Evolutionary conservation across 1,140 invertebrate genomes (phyloP).

Genomic region (Apocrypta bakeri): DNA sequence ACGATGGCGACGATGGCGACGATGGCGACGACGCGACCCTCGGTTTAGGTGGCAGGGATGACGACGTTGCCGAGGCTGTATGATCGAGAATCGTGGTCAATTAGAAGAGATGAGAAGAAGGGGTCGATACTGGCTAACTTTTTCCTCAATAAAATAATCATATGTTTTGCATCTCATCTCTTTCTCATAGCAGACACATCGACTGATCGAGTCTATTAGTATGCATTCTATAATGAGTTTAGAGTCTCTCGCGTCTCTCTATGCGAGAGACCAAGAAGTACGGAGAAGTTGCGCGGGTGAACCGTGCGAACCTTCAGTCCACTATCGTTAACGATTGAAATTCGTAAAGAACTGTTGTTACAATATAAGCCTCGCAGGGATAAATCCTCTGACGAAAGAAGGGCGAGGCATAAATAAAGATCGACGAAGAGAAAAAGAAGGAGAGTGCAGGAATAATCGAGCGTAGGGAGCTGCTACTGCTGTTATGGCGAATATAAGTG

Average conservation of each 20-base stretch:
- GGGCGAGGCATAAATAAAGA: slow-evolving; percentile 29
- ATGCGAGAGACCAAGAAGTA: not conserved
- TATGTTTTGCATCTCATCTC: slow-evolving; percentile 37
- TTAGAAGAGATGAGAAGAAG: slow-evolving; percentile 12
- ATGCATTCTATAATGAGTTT: not conserved
- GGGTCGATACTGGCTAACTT: not conserved
- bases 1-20: not conserved
- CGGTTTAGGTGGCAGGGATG: not conserved
- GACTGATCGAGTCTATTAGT: not conserved
- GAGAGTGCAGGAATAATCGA: slow-evolving; percentile 38
- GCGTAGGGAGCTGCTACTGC: slow-evolving; percentile 14
- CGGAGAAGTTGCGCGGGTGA: not conserved
- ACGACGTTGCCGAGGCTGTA: too few species aligned
- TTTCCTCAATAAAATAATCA: slow-evolving; percentile 42
- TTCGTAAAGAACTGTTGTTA: not conserved
- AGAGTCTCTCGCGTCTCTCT: too few species aligned
- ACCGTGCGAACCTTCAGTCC: not conserved
- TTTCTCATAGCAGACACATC: not conserved
- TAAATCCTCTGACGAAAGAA: not conserved
- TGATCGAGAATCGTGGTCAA: slow-evolving; percentile 37
- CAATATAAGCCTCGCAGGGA: not conserved
- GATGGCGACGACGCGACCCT: not conserved
- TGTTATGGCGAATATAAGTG: not conserved
- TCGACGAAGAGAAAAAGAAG: not conserved
- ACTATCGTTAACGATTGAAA: not conserved